Evolutionary conservation across 2,113 vertebrate genomes (phyloP), one percentile per base, ranked within the genome.

Genomic region (Tonatia bakeri): DNA sequence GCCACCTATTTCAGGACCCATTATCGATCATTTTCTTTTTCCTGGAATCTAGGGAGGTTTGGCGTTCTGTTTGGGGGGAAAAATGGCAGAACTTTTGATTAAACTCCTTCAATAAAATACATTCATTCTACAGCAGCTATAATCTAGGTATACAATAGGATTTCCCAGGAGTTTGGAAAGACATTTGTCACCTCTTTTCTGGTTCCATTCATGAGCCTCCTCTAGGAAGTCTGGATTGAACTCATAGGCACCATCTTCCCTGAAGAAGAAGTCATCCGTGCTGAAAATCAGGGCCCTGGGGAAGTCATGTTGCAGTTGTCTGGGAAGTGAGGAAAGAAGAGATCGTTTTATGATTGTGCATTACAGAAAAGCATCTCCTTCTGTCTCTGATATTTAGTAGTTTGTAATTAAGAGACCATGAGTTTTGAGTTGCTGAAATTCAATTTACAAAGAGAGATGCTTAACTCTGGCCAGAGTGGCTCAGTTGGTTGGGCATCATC

Each of bases 181-280:
- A 0, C 47, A 40, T 89, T 91, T 38, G 67, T 98, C 97, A 99
- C 98, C 98, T 99, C 98, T 97, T 96, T 98, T 98, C 90, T 98
- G 98, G 95, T 99, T 99, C 98, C 99, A 99, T 31, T 97, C 98
- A 95, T 99, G 99, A 16, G 98, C 99, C 38, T 98, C 98, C 95
- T 98, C 98, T 72, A 99, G 95, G 69, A 98, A 94, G 88, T 98
- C 98, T 17, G 98, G 98, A 47, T 98, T 97, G 97, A 99, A 99
- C 56, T 98, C 0, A 5, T 99, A 99, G 5, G 97, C 96, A 22
- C 98, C 99, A 19, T 98, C 98, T 93, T 98, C 98, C 5, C 91
- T 82, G 64, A 98, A 97, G 95, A 98, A 98, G 93, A 97, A 99
- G 88, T 99, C 99, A 31, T 99, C 99, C 1, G 98, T 99, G 96